These are phyloP conservation scores for Dermatophagoides farinae DNA, from an alignment of 1,140 invertebrate genomes.

Conservation along the genomic window DNA sequence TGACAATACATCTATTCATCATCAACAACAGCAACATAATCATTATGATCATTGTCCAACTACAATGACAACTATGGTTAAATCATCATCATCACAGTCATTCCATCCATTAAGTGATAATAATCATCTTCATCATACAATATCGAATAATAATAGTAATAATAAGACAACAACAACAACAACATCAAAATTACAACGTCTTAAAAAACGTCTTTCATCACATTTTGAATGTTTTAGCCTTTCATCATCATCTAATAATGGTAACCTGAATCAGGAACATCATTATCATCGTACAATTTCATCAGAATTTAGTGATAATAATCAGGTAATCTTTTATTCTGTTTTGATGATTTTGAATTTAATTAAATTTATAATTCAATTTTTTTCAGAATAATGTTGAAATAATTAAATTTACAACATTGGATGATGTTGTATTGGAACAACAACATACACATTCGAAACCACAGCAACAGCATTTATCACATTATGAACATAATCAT, in stretches of 20 bases:
- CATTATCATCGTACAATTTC: not conserved
- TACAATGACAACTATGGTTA: not conserved
- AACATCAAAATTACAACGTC: conserved; percentile 1
- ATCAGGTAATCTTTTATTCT: not conserved
- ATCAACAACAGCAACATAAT: not conserved
- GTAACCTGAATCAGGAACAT: not conserved
- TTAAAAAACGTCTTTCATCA: conserved; percentile 5
- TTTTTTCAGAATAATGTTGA: not conserved
- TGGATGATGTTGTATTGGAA: not conserved
- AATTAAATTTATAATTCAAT: not conserved
- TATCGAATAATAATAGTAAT: not conserved
- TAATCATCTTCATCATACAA: no score
- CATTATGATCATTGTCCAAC: not conserved
- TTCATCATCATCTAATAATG: not conserved
- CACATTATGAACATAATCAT: not conserved
- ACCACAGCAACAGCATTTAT: not conserved
- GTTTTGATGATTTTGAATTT: not conserved
- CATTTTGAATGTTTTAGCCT: conserved; percentile 1
- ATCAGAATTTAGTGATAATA: not conserved
- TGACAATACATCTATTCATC: no score
- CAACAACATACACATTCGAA: not conserved
- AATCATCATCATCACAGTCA: not conserved
- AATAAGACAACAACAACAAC: not conserved
- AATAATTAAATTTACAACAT: not conserved
- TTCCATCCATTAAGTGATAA: not conserved